Evolutionary conservation across 2,797 vertebrate genomes (phyloP), one percentile per base, ranked within the genome.

Genomic region (Paratrypauchen microcephalus): DNA sequence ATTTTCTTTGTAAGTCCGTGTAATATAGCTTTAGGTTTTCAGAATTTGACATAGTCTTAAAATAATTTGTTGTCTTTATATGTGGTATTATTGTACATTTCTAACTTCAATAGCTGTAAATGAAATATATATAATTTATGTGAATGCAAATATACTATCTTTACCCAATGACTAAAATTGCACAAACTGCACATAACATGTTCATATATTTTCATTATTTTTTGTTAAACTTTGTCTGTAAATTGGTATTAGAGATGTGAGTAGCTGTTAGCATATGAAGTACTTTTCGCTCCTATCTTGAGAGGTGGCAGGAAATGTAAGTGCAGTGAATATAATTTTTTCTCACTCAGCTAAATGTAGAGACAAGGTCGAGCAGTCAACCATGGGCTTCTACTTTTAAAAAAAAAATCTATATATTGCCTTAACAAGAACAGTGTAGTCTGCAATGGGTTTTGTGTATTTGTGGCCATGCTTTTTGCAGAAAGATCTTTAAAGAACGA

Each of bases 331-430:
- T 74, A 84, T 84, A 73, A 77, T 71, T 71, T 86, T 77, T 82
- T 90, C 83, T 86, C 86, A 84, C 73, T 21, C 76, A 77, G 86
- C 86, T 87, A 83, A 87, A 88, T 85, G 81, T 71, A 85, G 86
- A 81, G 73, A 81, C 81, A 82, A 72, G 86, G 69, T 89, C 86
- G 90, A 91, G 89, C 88, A 72, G 73, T 85, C 87, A 89, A 91
- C 87, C 88, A 58, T 89, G 84, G 70, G 71, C 83, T 81, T 77
- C 78, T 72, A 76, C 70, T 59, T 48, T 16, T 21, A 69, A 65
- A 55, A 47, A 58, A 71, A 73, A 74, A 66, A 32, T 83, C 74
- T 77, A 76, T 64, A 52, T 72, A 16, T 70, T 71, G 72, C 58
- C 78, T 45, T 75, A 78, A 78, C 80, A 82, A 73, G 81, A 87